Evolutionary conservation across 53 echinoderm and acorn worm genomes (phyloP).

Genomic region (Holothuria scabra): DNA sequence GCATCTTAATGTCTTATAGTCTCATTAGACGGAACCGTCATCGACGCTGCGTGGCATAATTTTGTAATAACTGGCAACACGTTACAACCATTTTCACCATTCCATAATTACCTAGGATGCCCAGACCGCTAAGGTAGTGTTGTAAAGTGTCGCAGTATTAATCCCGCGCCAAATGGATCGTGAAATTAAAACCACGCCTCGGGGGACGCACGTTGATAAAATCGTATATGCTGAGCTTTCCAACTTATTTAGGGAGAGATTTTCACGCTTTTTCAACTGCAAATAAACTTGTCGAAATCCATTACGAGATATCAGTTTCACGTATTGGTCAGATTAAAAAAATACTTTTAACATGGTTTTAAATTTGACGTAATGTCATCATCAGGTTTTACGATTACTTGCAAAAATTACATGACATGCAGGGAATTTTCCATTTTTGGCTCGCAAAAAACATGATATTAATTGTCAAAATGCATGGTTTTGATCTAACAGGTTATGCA

Average conservation of each 20-base stretch:
- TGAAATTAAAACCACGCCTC: conserved; percentile 45
- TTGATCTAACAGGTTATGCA: no score
- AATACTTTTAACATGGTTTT: neutral
- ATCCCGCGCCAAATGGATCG: conserved; percentile 46
- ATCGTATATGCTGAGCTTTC: conserved; percentile 26
- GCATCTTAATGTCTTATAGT: neutral
- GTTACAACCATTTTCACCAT: conserved; percentile 37
- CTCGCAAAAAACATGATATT: no score
- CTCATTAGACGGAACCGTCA: neutral
- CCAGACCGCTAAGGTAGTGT: conserved; percentile 24
- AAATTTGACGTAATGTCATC: no score
- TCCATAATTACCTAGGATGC: conserved; percentile 39
- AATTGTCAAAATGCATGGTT: no score
- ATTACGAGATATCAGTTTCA: conserved; percentile 36
- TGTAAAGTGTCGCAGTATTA: conserved; percentile 46
- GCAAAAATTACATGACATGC: no score
- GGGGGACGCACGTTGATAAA: conserved; percentile 43
- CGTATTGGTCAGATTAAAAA: conserved; percentile 23
- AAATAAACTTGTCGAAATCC: conserved; percentile 48
- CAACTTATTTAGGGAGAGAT: conserved; percentile 34
- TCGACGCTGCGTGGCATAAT: conserved; percentile 40
- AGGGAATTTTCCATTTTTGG: no score
- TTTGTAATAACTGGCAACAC: conserved; percentile 47
- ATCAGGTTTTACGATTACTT: no score
- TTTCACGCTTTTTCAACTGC: conserved; percentile 47